Conservation (phyloP, 1,140 invertebrate genomes). For the Drosophila ironensis region DNA sequence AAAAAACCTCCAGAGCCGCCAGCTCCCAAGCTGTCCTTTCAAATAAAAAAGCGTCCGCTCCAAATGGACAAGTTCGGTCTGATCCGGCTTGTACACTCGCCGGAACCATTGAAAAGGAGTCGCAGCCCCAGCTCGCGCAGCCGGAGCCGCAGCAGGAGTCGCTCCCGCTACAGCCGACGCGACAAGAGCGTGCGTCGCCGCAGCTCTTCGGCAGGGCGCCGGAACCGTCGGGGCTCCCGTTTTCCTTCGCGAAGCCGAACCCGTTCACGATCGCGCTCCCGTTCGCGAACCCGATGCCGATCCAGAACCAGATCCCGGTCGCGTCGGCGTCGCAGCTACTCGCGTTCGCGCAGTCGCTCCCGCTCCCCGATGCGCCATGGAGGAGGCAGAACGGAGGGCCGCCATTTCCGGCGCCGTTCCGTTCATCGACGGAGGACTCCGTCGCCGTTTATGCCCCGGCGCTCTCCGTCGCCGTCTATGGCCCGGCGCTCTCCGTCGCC, state of each 20-base stretch:
- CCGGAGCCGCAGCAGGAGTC: constrained; percentile 81
- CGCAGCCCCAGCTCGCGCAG: constrained; percentile 78
- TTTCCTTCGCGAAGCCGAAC: neutral
- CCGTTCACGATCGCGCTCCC: constrained; percentile 16
- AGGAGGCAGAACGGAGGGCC: constrained; percentile 11
- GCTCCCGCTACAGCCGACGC: constrained; percentile 34
- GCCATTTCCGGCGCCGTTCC: constrained; percentile 48
- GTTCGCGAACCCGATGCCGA: constrained; percentile 8
- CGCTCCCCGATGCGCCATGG: constrained; percentile 1
- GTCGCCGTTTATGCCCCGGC: constrained; percentile 34
- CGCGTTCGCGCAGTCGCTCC: constrained; percentile 14
- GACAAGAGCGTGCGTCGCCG: neutral
- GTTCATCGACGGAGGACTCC: constrained; percentile 35
- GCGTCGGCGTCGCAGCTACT: constrained; percentile 51
- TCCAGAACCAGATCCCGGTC: constrained; percentile 74
- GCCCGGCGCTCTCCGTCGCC: too few species aligned
- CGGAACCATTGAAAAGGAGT: constrained; percentile 7
- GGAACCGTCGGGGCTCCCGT: constrained; percentile 4
- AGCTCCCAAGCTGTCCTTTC: constrained; percentile 60
- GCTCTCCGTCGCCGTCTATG: too few species aligned
- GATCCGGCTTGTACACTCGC: constrained; percentile 84
- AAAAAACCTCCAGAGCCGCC: constrained; percentile 20
- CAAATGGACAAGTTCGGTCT: constrained; percentile 87
- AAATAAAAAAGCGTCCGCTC: constrained; percentile 80
- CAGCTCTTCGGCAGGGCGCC: constrained; percentile 5